Base-by-base conservation (phyloP, 2,113 vertebrate genomes). In the Misgurnus anguillicaudatus region DNA sequence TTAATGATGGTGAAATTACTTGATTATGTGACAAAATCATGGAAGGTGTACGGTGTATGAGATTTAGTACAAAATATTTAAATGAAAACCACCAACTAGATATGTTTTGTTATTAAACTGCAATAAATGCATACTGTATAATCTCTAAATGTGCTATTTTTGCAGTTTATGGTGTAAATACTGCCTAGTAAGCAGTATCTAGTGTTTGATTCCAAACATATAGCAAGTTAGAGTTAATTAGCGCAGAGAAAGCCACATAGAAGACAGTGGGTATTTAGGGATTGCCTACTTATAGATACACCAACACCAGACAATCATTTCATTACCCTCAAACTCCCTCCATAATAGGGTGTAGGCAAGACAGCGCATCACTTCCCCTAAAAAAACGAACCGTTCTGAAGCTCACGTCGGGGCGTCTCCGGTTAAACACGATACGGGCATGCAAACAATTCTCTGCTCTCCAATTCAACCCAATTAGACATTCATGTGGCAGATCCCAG, bases 301-400 rank as follows among this genome's bases (percentile, higher is more conserved):
- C 87, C 85, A 88, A 92, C 88, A 91, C 79, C 89, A 90, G 88
- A 91, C 91, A 88, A 92, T 93, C 91, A 88, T 91, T 93, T 91
- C 89, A 92, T 93, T 90, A 92, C 87, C 79, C 83, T 87, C 87
- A 89, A 88, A 91, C 87, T 84, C 87, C 82, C 85, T 82, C 86
- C 84, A 83, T 91, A 91, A 92, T 89, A 89, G 90, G 90, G 16
- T 9, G 3, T 57, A 19, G n/a, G 14, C 53, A 57, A 57, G 16
- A 57, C 17, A 86, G 83, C 77, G 85, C 76, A 78, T 70, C 80
- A 83, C 79, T 83, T 86, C 86, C 66, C 86, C 84, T 81, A 85
- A 51, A 84, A 87, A 80, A 88, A 86, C 87, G 85, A 87, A 88
- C 85, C 85, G 84, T 86, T 87, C 82, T 82, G 41, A 62, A 79